Conservation (phyloP, 2,113 vertebrate genomes). For the Urocitellus parryii region DNA sequence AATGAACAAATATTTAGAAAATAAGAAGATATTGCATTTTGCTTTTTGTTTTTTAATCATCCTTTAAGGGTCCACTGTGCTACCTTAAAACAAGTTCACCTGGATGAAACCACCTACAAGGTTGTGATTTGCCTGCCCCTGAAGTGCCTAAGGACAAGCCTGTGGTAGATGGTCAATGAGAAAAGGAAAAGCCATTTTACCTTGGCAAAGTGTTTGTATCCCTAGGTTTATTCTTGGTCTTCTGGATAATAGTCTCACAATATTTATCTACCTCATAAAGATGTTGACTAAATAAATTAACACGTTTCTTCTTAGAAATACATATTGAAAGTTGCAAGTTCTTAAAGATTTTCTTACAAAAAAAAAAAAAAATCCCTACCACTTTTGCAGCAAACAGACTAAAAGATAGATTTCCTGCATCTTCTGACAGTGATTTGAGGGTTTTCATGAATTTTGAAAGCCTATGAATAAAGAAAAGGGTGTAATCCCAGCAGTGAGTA, state of each 20-base stretch:
- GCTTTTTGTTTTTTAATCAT: background rate
- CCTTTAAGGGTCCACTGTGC: background rate
- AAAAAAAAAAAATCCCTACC: background rate
- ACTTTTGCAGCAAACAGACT: background rate
- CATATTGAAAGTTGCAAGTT: background rate
- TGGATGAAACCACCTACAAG: background rate
- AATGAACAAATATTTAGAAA: slow-evolving; percentile 30
- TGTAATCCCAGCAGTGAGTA: slow-evolving; percentile 49
- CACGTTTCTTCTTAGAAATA: slow-evolving; percentile 19
- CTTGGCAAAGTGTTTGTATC: background rate
- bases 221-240: background rate
- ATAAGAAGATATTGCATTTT: slow-evolving; percentile 22
- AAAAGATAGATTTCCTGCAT: slow-evolving; percentile 5
- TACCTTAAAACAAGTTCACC: background rate
- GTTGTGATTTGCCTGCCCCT: background rate
- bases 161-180: background rate
- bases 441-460: slow-evolving; percentile 60
- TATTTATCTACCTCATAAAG: background rate
- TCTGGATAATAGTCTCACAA: background rate
- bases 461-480: slow-evolving; percentile 58
- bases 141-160: background rate
- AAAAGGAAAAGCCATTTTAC: background rate
- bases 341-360: slow-evolving; percentile 15
- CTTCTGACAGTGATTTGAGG: slow-evolving; percentile 62
- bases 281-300: slow-evolving; percentile 6